phyloP scores from a whole-genome alignment of 2,113 vertebrate species.

The Poeciliopsis turrubarensis region DNA sequence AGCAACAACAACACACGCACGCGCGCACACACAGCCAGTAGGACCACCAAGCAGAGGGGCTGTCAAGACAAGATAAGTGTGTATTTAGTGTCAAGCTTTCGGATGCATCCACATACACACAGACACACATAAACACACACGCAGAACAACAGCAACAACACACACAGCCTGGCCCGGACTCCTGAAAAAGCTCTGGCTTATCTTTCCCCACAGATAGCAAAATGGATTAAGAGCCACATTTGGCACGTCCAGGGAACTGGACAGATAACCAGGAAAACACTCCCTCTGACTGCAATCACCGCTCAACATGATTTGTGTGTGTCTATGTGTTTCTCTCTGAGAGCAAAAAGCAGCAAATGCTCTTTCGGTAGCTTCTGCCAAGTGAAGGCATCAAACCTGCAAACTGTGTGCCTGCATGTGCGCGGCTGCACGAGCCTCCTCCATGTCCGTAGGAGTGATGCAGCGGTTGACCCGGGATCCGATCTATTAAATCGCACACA shows the following conservation, averaged over 20 bases:
- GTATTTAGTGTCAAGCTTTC: slow-evolving; percentile 60
- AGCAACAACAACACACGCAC: slow-evolving; percentile 44
- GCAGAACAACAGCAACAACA: slow-evolving; percentile 49
- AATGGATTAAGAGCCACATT: slow-evolving; percentile 81
- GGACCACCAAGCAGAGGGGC: slow-evolving; percentile 76
- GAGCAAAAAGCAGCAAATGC: slow-evolving; percentile 21
- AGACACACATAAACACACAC: slow-evolving; percentile 47
- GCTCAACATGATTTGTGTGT: slow-evolving; percentile 69
- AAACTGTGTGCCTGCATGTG: not conserved
- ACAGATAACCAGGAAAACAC: slow-evolving; percentile 78
- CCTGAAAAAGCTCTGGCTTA: slow-evolving; percentile 76
- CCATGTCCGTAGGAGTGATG: slow-evolving; percentile 67
- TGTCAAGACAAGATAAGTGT: slow-evolving; percentile 81
- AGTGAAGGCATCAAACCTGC: slow-evolving; percentile 50
- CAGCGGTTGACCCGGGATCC: slow-evolving; percentile 75
- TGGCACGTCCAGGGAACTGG: slow-evolving; percentile 78
- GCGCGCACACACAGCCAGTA: slow-evolving; percentile 60
- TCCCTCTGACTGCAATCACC: slow-evolving; percentile 75
- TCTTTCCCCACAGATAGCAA: slow-evolving; percentile 78
- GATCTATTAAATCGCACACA: slow-evolving; percentile 69
- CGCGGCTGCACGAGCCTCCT: not conserved
- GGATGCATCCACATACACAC: slow-evolving; percentile 32
- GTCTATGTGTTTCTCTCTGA: slow-evolving; percentile 20
- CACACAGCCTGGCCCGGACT: slow-evolving; percentile 66
- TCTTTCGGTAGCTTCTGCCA: slow-evolving; percentile 42